Evolutionary conservation across 2,888 invertebrate genomes (phyloP), one percentile per base, ranked within the genome.

Genomic region (Dastarcus helophoroides): DNA sequence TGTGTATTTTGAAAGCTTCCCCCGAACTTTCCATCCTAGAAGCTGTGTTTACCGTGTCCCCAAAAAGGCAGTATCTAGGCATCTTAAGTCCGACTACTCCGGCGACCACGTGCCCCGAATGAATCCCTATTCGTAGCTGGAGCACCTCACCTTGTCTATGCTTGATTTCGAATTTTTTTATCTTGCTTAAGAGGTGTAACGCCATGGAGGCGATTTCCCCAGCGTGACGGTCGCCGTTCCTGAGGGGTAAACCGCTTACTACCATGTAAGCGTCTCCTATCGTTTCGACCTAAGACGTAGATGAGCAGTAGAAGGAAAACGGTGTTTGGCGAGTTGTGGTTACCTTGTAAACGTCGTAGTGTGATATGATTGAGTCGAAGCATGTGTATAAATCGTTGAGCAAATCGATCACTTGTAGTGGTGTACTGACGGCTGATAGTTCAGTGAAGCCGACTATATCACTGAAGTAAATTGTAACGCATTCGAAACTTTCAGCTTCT

Each of bases 341-440:
- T 53, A 76, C 79, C 69, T 91, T 91, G 58, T 85, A 85, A 3
- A 84, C 84, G 50, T 86, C 84, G 57, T 84, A 89, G 56, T 78
- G 76, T 1, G 83, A 83, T 48, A 90, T 85, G 36, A 89, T 84
- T 0, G 82, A 79, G 53, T 90, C 90, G 51, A 86, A 89, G 46
- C 80, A 76, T 0, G 89, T 88, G 60, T 90, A 90, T 28, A 90
- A 63, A 51, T 88, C 86, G 54, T 90, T 90, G 24, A 90, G 64
- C 43, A 90, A 72, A 53, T 84, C 81, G 24, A 90, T 85, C 2
- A 90, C 81, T 79, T 80, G 76, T 56, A 85, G 68, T 0, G 86
- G 85, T 0, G 83, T 82, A 48, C 81, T 79, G 14, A 71, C 71
- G 0, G 84, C 83, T 3, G 83, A 84, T 12, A 86, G 61, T 39